Percentiles rank a stretch among this genome's conserved stretches.
These are phyloP conservation scores for Turdus rufiventris DNA, from an alignment of 2,113 vertebrate genomes.

Conservation along the genomic window DNA sequence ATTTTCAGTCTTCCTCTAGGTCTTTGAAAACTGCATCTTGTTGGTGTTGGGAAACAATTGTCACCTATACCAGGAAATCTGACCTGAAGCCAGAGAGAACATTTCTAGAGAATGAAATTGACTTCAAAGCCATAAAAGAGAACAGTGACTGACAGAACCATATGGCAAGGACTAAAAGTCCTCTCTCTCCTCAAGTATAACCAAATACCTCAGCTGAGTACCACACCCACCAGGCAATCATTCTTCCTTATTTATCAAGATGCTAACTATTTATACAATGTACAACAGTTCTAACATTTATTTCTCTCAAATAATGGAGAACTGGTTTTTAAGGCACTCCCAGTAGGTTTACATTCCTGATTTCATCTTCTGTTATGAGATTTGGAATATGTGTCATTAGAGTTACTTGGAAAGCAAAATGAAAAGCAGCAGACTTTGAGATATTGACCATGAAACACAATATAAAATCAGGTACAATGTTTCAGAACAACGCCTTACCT, in stretches of 20 bases:
- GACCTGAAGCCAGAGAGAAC: not conserved
- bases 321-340: not conserved
- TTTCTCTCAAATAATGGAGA: not conserved
- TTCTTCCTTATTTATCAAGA: not conserved
- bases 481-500: rapidly evolving
- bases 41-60: not conserved
- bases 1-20: not conserved
- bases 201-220: not conserved
- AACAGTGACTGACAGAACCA: not conserved
- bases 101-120: not conserved
- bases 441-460: not conserved
- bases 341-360: not conserved
- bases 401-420: not conserved
- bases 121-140: not conserved
- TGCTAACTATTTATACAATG: not conserved
- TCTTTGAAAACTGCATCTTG: not conserved
- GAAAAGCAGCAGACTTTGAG: not conserved
- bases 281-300: not conserved
- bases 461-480: not conserved
- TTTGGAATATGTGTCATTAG: not conserved
- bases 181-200: not conserved
- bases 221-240: not conserved
- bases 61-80: not conserved
- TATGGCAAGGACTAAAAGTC: not conserved
- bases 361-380: not conserved